A percentile compares a stretch with the other conserved stretches of the same genome.
These are phyloP conservation scores for Galagoides demidoff DNA, from an alignment of 2,797 vertebrate species.

Conservation along the genomic window DNA sequence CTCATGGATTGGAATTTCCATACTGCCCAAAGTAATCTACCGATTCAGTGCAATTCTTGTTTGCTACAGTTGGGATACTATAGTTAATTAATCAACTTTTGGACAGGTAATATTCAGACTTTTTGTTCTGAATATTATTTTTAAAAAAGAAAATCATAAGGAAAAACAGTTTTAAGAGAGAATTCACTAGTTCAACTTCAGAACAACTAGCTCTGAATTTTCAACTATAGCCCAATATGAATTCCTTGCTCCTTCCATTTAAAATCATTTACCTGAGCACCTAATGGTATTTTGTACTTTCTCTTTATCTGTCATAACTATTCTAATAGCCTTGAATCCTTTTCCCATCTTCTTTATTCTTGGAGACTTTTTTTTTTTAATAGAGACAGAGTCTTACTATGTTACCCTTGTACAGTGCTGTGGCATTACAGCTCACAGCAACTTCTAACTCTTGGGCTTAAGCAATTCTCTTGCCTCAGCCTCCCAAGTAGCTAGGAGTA, in stretches of 20 bases:
- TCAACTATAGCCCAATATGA: neutral
- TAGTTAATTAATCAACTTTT: too few relatives aligned
- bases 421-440: too few relatives aligned
- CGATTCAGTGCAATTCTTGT: too few relatives aligned
- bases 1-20: too few relatives aligned
- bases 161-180: neutral
- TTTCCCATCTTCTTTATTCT: neutral
- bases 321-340: neutral
- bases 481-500: too few relatives aligned
- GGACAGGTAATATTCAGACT: neutral
- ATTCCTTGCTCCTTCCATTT: neutral
- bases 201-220: neutral
- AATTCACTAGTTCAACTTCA: neutral
- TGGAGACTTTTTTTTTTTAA: neutral
- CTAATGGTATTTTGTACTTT: neutral
- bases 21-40: too few relatives aligned
- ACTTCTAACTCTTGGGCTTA: too few relatives aligned
- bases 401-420: too few relatives aligned
- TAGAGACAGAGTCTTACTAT: too few relatives aligned
- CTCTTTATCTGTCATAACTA: neutral
- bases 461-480: too few relatives aligned
- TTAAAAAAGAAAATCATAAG: slow-evolving; percentile 31
- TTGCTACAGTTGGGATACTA: too few relatives aligned
- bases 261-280: neutral
- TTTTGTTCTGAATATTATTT: neutral